Evolutionary conservation across 1,140 invertebrate species (phyloP).

Genomic region (Thalassaphorura encarpata): DNA sequence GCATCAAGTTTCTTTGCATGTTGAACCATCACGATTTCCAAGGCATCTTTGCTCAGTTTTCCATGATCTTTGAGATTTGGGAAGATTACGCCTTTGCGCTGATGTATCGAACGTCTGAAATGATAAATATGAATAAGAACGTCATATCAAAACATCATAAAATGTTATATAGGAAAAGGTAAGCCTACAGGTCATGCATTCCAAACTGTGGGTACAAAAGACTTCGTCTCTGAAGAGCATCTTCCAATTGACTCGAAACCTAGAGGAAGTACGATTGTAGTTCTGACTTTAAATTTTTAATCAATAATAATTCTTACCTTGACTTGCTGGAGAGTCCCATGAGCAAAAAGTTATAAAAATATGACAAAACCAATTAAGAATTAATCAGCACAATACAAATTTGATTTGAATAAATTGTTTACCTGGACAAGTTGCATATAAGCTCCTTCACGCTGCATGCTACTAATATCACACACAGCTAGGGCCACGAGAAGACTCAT

Average conservation of each 20-base stretch:
- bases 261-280: too few species aligned
- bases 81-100: constrained; percentile 32
- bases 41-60: constrained; percentile 32
- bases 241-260: constrained; percentile 32
- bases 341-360: not conserved
- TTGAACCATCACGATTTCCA: constrained; percentile 32
- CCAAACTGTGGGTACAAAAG: constrained; percentile 32
- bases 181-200: constrained; percentile 29
- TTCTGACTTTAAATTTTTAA: not conserved
- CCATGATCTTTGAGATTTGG: constrained; percentile 33
- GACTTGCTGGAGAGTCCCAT: not conserved
- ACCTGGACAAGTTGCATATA: constrained; percentile 33
- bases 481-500: constrained; percentile 31
- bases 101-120: constrained; percentile 25
- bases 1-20: constrained; percentile 27
- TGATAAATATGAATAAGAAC: too few species aligned
- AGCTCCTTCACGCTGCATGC: constrained; percentile 31
- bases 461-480: constrained; percentile 32
- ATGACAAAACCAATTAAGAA: too few species aligned
- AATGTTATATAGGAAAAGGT: too few species aligned
- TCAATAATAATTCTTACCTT: constrained; percentile 6
- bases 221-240: constrained; percentile 30
- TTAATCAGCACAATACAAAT: too few species aligned
- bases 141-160: too few species aligned
- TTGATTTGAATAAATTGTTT: too few species aligned